Conservation (phyloP, 2,113 vertebrate genomes). For the Cynocephalus volans region DNA sequence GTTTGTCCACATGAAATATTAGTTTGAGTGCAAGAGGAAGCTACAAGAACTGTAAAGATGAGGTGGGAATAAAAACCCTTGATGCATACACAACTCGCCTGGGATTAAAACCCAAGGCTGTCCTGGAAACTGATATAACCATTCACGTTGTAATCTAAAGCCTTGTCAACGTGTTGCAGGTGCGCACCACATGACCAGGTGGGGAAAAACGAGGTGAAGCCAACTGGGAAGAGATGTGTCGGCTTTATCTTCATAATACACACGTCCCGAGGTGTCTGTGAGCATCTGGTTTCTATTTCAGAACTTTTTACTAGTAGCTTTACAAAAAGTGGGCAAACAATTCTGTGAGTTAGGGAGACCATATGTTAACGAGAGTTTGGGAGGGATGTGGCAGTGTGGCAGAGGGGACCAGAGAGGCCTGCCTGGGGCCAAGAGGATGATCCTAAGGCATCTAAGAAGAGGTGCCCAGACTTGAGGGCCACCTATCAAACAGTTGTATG, state of each 20-base stretch:
- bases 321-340: slow-evolving; percentile 68
- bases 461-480: neutral
- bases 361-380: slow-evolving; percentile 63
- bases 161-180: slow-evolving; percentile 83
- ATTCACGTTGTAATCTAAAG: slow-evolving; percentile 77
- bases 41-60: slow-evolving; percentile 79
- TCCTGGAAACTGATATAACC: slow-evolving; percentile 81
- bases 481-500: slow-evolving; percentile 42
- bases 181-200: slow-evolving; percentile 89
- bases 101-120: slow-evolving; percentile 79
- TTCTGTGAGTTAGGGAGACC: slow-evolving; percentile 70
- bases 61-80: slow-evolving; percentile 80
- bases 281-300: slow-evolving; percentile 84
- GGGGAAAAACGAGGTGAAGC: slow-evolving; percentile 80
- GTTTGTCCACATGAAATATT: slow-evolving; percentile 78
- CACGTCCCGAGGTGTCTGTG: slow-evolving; percentile 71
- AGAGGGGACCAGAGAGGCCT: neutral
- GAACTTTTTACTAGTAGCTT: slow-evolving; percentile 84
- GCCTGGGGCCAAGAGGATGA: neutral
- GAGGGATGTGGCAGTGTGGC: neutral
- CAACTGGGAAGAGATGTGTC: slow-evolving; percentile 82
- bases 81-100: slow-evolving; percentile 76
- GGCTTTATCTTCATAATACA: slow-evolving; percentile 82
- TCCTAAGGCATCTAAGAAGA: neutral
- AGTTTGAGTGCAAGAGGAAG: slow-evolving; percentile 73